phyloP scores from a whole-genome alignment of 2,888 invertebrate genomes.

The Orthonevra nobilis region DNA sequence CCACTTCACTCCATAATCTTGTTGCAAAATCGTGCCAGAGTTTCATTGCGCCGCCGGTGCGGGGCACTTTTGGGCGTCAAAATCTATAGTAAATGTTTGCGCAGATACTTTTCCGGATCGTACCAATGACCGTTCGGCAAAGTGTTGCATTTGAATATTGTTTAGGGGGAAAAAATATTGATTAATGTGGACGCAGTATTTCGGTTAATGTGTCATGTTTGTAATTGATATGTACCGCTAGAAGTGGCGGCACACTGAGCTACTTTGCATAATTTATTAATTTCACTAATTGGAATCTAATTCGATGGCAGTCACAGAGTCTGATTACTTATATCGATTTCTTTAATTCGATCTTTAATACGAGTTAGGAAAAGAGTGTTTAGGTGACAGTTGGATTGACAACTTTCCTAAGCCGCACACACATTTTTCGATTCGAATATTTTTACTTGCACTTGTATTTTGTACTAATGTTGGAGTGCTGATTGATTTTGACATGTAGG shows the following conservation, averaged over 20 bases:
- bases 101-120: conserved; percentile 33
- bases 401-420: too few species aligned
- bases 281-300: conserved; percentile 41
- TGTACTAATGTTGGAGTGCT: too few species aligned
- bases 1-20: conserved; percentile 42
- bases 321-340: too few species aligned
- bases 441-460: too few species aligned
- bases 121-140: neutral
- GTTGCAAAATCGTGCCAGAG: conserved; percentile 66
- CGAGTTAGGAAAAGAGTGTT: too few species aligned
- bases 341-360: too few species aligned
- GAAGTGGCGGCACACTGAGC: conserved; percentile 48
- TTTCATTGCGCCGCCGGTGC: conserved; percentile 40
- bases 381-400: too few species aligned
- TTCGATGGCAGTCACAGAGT: neutral
- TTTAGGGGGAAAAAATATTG: conserved; percentile 8
- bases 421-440: too few species aligned
- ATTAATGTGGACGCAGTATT: conserved; percentile 48
- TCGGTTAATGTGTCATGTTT: conserved; percentile 63
- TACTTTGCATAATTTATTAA: conserved; percentile 58
- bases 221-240: conserved; percentile 31
- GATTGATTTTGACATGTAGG: too few species aligned
- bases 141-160: conserved; percentile 43
- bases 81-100: conserved; percentile 19
- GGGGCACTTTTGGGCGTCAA: conserved; percentile 41